Percentiles rank a stretch among this genome's conserved stretches.
These are phyloP conservation scores for Hypselothyrea guttata DNA, from an alignment of 2,888 invertebrate species.

Conservation along the genomic window DNA sequence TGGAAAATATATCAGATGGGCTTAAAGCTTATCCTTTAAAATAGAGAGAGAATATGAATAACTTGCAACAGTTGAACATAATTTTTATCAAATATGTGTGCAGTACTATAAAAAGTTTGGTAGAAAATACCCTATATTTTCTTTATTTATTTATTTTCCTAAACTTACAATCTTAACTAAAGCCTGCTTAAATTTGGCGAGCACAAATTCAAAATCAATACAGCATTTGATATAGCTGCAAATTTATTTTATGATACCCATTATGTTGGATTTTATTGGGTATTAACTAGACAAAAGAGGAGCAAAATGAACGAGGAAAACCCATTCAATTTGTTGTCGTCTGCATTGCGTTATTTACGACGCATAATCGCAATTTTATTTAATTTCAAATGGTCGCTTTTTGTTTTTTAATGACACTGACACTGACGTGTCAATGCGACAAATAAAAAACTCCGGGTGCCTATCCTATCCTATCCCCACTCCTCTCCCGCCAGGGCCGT, in stretches of 20 bases:
- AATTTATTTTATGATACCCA: not conserved
- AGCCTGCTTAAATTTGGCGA: not conserved
- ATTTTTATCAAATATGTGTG: no score
- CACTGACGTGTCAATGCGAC: slow-evolving; percentile 71
- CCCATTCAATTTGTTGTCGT: slow-evolving; percentile 37
- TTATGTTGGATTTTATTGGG: slow-evolving; percentile 11
- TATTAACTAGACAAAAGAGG: not conserved
- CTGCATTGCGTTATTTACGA: slow-evolving; percentile 64
- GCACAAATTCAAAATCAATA: no score
- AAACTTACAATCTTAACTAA: not conserved
- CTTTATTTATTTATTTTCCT: not conserved
- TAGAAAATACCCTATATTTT: no score
- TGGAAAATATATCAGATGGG: slow-evolving; percentile 6
- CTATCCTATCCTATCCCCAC: not conserved
- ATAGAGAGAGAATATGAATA: no score
- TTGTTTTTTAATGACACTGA: slow-evolving; percentile 43
- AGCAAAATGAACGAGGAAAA: slow-evolving; percentile 6
- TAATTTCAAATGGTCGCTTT: slow-evolving; percentile 54
- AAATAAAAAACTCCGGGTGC: slow-evolving; percentile 28
- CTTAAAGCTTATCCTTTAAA: no score
- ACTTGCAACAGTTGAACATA: no score
- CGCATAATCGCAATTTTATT: slow-evolving; percentile 74
- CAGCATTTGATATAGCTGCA: not conserved
- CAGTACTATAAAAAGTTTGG: no score
- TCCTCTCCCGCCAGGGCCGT: slow-evolving; percentile 5